These are phyloP conservation scores for Nowickia ferox DNA, from an alignment of 2,888 invertebrate species.

Conservation along the genomic window DNA sequence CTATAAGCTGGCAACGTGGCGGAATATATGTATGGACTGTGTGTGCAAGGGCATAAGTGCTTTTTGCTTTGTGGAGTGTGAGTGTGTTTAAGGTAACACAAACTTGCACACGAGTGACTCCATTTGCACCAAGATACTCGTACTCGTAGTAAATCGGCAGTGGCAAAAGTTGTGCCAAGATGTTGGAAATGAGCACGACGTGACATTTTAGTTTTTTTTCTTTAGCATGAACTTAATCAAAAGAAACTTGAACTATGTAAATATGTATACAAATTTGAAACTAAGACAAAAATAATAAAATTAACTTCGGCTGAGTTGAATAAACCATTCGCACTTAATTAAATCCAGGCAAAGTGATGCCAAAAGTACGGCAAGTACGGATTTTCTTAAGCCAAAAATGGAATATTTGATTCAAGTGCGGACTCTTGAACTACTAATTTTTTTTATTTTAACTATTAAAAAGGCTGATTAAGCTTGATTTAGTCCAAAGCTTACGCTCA, in stretches of 20 bases:
- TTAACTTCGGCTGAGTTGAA: too few relatives aligned
- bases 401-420: too few relatives aligned
- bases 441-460: too few relatives aligned
- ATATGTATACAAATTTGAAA: not conserved
- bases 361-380: too few relatives aligned
- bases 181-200: conserved; percentile 18
- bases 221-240: not conserved
- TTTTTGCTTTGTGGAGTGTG: not conserved
- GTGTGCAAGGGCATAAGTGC: conserved; percentile 18
- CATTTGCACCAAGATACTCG: not conserved
- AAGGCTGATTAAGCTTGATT: too few relatives aligned
- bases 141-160: conserved; percentile 9
- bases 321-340: too few relatives aligned
- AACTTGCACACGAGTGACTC: not conserved
- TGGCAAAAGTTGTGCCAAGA: conserved; percentile 14
- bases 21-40: not conserved
- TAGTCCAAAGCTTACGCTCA: too few relatives aligned
- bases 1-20: conserved; percentile 16
- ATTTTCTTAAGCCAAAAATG: too few relatives aligned
- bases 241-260: not conserved
- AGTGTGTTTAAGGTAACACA: conserved; percentile 7
- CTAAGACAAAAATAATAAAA: too few relatives aligned
- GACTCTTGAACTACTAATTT: too few relatives aligned
- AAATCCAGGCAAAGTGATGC: too few relatives aligned
- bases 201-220: conserved; percentile 29